Base-by-base conservation (phyloP, 2,113 vertebrate species). In the Dunckerocampus dactyliophorus region DNA sequence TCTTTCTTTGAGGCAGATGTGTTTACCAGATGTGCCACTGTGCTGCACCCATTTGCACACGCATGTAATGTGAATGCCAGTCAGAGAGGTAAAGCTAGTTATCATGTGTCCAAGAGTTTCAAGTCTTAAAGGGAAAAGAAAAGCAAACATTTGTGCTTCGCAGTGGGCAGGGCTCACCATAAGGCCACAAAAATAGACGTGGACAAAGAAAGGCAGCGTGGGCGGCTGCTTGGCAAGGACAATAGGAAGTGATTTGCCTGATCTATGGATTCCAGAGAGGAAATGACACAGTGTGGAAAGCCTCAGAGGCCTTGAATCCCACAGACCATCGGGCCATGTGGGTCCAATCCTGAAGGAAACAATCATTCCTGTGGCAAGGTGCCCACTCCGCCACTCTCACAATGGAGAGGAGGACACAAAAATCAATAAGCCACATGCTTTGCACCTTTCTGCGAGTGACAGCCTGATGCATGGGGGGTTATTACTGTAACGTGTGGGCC, bases 251-350 rank as follows among this genome's bases (percentile, higher is more conserved):
- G 79, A 86, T 80, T 79, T 76, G 82, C 82, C 79, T 84, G 76
- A 83, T 86, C 79, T 81, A 61, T 51, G 8, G 77, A 80, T 82
- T 72, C 69, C 67, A 73, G 62, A 47, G 63, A 88, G 88, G 88
- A 91, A 89, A 88, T 84, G 82, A 87, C 87, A 86, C 48, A 57
- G 63, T 28, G 71, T 82, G 87, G 88, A 89, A 83, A 82, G 69
- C 71, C 76, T 77, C 63, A n/a, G 64, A 83, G 82, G 62, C 69
- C 59, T 74, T 74, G 81, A 80, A 80, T 89, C 82, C 71, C 77
- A 71, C 77, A 76, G 69, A 81, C 76, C 31, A 59, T 77, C 59
- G 62, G 61, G 58, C 21, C 4, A 74, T 53, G 58, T 58, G 64
- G 64, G 62, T 67, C 63, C 72, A 49, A n/a, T 72, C 72, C 67